These are phyloP conservation scores for Pentalonia nigronervosa DNA, from an alignment of 1,140 invertebrate species.

Conservation along the genomic window DNA sequence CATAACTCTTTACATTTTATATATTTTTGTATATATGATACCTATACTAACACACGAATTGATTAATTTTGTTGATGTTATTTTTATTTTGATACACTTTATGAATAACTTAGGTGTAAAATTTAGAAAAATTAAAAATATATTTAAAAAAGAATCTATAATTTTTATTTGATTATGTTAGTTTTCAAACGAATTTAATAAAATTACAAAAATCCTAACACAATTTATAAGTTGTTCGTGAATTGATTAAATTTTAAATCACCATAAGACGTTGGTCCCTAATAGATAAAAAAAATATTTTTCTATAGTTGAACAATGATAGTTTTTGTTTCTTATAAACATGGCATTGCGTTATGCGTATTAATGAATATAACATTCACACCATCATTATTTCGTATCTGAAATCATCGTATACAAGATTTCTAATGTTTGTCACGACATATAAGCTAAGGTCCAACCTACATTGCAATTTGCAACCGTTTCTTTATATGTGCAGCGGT, in stretches of 20 bases:
- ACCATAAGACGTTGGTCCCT: not conserved
- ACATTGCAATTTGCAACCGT: not conserved
- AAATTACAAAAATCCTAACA: not conserved
- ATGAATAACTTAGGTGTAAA: not conserved
- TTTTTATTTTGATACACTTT: not conserved
- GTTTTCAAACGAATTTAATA: not conserved
- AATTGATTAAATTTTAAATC: not conserved
- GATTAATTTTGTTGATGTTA: not conserved
- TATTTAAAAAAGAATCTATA: not conserved
- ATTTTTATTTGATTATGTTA: too few species aligned
- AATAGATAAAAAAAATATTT: not conserved
- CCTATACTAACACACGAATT: not conserved
- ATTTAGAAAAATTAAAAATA: not conserved
- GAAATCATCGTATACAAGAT: not conserved
- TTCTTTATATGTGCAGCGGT: not conserved
- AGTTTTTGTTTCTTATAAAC: not conserved
- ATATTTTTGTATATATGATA: not conserved
- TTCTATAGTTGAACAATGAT: not conserved
- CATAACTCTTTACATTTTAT: not conserved
- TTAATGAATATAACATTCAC: not conserved
- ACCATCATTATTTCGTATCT: not conserved
- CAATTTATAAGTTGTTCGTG: not conserved
- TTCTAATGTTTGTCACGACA: conserved; percentile 11
- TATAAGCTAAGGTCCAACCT: not conserved
- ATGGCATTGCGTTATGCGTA: not conserved